phyloP scores from a whole-genome alignment of 2,113 vertebrate genomes.

The Sylvietta virens region DNA sequence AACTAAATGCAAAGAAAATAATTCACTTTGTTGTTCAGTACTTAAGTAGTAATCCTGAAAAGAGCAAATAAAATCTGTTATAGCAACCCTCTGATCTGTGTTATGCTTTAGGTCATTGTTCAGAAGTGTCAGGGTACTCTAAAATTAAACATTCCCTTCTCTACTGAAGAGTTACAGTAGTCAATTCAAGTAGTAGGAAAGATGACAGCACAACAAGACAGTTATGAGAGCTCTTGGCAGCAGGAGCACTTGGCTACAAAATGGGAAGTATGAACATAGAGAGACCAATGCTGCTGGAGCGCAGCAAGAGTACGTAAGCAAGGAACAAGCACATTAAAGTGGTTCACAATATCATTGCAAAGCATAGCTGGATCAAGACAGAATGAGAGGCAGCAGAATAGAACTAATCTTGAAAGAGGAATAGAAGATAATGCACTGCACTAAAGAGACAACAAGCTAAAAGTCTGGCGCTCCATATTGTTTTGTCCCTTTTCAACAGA shows the following conservation, averaged over 20 bases:
- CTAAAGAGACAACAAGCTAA: neutral
- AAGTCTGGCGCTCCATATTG: neutral
- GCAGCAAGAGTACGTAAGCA: rapidly evolving
- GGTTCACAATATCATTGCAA: neutral
- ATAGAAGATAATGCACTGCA: neutral
- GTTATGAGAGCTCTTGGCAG: neutral
- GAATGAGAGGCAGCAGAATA: neutral
- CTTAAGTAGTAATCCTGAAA: neutral
- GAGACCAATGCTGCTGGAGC: neutral
- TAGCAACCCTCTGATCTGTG: neutral
- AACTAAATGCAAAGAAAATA: neutral
- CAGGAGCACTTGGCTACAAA: neutral
- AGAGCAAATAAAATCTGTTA: neutral
- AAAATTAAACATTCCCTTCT: neutral
- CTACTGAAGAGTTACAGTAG: neutral
- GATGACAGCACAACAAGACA: neutral
- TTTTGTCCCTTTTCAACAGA: neutral
- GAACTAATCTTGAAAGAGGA: neutral
- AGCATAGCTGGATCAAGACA: neutral
- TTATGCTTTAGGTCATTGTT: neutral
- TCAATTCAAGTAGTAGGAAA: neutral
- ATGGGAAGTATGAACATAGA: neutral
- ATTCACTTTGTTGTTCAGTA: neutral
- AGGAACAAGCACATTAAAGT: neutral
- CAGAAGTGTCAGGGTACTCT: neutral